These are phyloP conservation scores for Sinocyclocheilus grahami DNA, from an alignment of 2,113 vertebrate genomes.

Conservation along the genomic window DNA sequence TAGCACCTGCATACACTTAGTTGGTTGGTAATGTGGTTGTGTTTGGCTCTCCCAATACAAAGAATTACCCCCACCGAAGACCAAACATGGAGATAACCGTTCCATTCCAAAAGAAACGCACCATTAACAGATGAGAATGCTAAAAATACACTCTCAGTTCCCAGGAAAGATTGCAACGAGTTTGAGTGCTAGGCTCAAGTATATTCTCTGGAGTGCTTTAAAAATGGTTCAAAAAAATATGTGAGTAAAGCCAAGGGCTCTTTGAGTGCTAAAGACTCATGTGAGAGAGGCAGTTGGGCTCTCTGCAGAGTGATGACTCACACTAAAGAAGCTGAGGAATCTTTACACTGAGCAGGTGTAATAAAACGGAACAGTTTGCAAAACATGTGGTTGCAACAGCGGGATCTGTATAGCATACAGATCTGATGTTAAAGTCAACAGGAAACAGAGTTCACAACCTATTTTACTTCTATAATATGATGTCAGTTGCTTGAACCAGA, in stretches of 20 bases:
- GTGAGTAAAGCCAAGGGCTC: constrained; percentile 23
- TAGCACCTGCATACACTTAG: constrained; percentile 48
- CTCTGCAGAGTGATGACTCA: constrained; percentile 31
- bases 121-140: constrained; percentile 40
- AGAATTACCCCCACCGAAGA: not conserved
- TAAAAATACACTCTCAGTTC: constrained; percentile 48
- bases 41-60: constrained; percentile 26
- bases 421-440: constrained; percentile 4
- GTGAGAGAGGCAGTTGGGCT: constrained; percentile 21
- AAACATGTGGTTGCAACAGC: not conserved
- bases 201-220: constrained; percentile 29
- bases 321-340: not conserved
- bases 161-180: constrained; percentile 42
- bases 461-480: not conserved
- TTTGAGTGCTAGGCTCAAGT: constrained; percentile 14
- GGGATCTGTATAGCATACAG: not conserved
- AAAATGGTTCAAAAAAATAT: constrained; percentile 22
- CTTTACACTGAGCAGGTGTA: constrained; percentile 1
- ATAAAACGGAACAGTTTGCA: not conserved
- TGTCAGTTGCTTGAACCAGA: not conserved
- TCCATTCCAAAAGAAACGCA: constrained; percentile 23
- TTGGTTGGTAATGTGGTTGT: not conserved
- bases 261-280: constrained; percentile 14
- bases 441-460: not conserved
- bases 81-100: constrained; percentile 22